Conservation (phyloP, 1,140 invertebrate genomes). For the Caenorhabditis tropicalis region DNA sequence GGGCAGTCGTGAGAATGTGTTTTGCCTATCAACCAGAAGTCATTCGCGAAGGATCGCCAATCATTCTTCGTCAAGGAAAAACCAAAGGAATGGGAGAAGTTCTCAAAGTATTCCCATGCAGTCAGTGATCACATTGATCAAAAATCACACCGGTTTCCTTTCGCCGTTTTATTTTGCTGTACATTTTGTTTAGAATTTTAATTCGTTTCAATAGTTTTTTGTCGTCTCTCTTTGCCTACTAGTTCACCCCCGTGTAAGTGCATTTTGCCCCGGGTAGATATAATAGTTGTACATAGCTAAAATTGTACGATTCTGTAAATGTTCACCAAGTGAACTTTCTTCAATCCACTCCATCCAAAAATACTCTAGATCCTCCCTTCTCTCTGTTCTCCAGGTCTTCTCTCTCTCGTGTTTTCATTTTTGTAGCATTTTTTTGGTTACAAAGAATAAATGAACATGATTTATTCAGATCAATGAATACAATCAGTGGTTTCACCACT, state of each 20-base stretch:
- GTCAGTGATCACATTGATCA: background rate
- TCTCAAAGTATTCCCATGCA: conserved; percentile 73
- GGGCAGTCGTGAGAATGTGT: background rate
- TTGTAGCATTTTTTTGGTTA: conserved; percentile 37
- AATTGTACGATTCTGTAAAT: conserved; percentile 28
- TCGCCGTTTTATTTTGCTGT: conserved; percentile 8
- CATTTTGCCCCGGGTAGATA: conserved; percentile 3
- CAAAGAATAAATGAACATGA: background rate
- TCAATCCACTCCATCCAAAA: background rate
- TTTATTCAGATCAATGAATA: conserved; percentile 53
- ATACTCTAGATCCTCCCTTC: conserved; percentile 27
- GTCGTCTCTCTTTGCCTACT: background rate
- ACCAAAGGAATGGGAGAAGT: conserved; percentile 87
- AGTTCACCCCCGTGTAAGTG: background rate
- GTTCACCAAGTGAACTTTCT: conserved; percentile 14
- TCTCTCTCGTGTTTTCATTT: background rate
- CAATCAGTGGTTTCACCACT: conserved; percentile 66
- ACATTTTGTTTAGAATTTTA: conserved; percentile 18
- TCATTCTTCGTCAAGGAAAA: conserved; percentile 87
- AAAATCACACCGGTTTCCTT: background rate
- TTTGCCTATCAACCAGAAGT: conserved; percentile 77
- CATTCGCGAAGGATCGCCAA: conserved; percentile 83
- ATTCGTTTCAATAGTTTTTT: background rate
- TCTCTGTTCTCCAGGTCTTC: conserved; percentile 32
- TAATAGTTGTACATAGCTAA: conserved; percentile 13